These are phyloP conservation scores for Trididemnum clinides DNA, from an alignment of 23 tunicate species.

Conservation along the genomic window DNA sequence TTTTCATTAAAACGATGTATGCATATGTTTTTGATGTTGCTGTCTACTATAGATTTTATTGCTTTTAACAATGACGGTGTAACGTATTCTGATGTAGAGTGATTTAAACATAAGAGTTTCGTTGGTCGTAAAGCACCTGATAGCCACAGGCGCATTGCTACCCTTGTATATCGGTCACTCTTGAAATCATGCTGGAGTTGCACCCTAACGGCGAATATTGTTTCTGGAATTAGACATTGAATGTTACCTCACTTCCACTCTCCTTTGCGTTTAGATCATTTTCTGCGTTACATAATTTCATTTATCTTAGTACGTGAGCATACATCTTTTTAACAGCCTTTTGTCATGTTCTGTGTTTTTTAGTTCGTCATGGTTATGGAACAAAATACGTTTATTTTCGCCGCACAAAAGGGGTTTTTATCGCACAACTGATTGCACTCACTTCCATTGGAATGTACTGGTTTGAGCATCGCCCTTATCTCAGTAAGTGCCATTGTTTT, in stretches of 20 bases:
- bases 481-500: not conserved
- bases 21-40: not conserved
- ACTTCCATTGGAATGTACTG: not conserved
- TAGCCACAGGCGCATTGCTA: no score
- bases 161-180: no score
- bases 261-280: no score
- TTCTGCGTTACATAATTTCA: no score
- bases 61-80: not conserved
- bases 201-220: no score
- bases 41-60: not conserved
- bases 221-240: no score
- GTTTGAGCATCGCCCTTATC: not conserved
- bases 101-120: not conserved
- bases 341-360: not conserved
- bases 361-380: conserved; percentile 9
- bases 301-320: no score
- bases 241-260: no score
- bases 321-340: no score
- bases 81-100: not conserved
- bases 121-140: no score
- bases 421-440: not conserved
- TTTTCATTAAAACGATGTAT: conserved; percentile 68
- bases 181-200: no score
- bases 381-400: conserved; percentile 45
- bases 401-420: conserved; percentile 42